These are phyloP conservation scores for Melanotaenia boesemani DNA, from an alignment of 2,797 vertebrate species.

Conservation along the genomic window DNA sequence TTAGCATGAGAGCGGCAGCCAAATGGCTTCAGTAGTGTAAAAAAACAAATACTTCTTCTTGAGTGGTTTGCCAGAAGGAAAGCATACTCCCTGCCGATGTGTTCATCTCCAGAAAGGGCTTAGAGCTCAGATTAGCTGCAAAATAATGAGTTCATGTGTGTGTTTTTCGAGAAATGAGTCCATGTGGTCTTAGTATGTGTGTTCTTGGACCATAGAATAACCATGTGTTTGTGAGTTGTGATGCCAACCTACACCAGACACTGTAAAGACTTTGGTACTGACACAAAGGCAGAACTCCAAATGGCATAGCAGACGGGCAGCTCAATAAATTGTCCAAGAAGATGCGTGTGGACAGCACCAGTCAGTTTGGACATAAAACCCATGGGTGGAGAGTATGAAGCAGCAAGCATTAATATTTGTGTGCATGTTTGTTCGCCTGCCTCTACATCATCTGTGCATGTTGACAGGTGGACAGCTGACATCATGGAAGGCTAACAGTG, in stretches of 20 bases:
- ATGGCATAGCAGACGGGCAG: slow-evolving; percentile 27
- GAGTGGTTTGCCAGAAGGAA: background rate
- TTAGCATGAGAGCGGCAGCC: background rate
- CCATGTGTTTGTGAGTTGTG: slow-evolving; percentile 1
- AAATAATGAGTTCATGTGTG: background rate
- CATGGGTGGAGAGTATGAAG: background rate
- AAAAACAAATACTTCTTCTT: background rate
- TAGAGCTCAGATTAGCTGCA: slow-evolving; percentile 9
- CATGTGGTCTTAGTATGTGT: slow-evolving; percentile 8
- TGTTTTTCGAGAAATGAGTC: background rate
- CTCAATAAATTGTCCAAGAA: slow-evolving; percentile 6
- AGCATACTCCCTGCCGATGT: slow-evolving; percentile 3
- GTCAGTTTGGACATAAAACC: slow-evolving; percentile 5
- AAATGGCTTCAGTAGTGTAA: background rate
- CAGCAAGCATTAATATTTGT: background rate
- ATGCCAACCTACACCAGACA: background rate
- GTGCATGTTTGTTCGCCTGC: slow-evolving; percentile 1
- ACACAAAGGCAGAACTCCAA: slow-evolving; percentile 31
- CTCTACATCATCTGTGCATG: slow-evolving; percentile 9
- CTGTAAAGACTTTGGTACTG: slow-evolving; percentile 11
- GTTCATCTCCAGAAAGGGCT: background rate
- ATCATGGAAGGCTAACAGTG: slow-evolving; percentile 28
- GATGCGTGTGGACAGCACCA: slow-evolving; percentile 7
- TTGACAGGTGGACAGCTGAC: slow-evolving; percentile 25
- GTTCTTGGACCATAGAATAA: background rate